A percentile compares a stretch with the other conserved stretches of the same genome.
Evolutionary conservation across 2,888 invertebrate genomes (phyloP).

Genomic region (Microctonus hyperodae): DNA sequence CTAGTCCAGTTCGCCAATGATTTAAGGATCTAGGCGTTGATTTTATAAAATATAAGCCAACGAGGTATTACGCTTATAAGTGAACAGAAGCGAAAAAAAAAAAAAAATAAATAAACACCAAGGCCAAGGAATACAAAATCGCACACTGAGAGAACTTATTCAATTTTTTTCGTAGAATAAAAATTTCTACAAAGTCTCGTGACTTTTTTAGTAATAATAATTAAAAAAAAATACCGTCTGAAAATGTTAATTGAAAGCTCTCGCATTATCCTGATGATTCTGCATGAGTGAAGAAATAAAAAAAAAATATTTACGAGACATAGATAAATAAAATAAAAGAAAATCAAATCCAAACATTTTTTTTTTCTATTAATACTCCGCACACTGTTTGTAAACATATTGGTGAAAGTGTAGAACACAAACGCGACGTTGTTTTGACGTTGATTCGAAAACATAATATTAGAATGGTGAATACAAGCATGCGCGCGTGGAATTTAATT

Average conservation of each 20-base stretch:
- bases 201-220: no score
- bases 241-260: no score
- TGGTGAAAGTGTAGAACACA: background rate
- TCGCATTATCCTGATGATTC: no score
- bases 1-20: slow-evolving; percentile 24
- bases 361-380: background rate
- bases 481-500: no score
- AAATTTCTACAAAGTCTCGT: no score
- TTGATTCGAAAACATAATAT: background rate
- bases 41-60: slow-evolving; percentile 28
- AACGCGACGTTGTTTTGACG: background rate
- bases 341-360: background rate
- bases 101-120: slow-evolving; percentile 7
- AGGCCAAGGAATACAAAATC: slow-evolving; percentile 19
- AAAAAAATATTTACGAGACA: no score
- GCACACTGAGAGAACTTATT: no score
- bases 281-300: no score
- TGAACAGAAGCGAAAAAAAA: background rate
- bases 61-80: slow-evolving; percentile 9
- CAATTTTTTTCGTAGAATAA: slow-evolving; percentile 27
- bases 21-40: slow-evolving; percentile 36
- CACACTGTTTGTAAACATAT: background rate
- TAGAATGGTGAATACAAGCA: no score
- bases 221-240: no score
- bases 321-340: no score